Conservation (phyloP, 1,140 invertebrate species). For the Polypedilum vanderplanki region DNA sequence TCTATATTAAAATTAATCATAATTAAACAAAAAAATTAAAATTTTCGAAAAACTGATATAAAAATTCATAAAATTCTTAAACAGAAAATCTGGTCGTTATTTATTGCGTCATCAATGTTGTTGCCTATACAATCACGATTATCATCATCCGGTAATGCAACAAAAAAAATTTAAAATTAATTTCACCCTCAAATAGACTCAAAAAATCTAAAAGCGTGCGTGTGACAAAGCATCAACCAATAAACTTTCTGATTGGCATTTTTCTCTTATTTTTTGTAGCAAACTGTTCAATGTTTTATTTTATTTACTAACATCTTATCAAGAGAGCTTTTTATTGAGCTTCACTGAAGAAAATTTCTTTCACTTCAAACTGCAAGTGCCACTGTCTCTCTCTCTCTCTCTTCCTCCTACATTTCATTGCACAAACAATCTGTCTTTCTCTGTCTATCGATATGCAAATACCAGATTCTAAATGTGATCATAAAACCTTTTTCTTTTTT, state of each 20-base stretch:
- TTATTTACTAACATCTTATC: no score
- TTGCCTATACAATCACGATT: conserved; percentile 45
- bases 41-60: conserved; percentile 25
- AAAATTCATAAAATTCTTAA: conserved; percentile 35
- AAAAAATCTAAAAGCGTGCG: background rate
- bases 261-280: background rate
- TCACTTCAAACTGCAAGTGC: no score
- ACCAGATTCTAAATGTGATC: no score
- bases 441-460: no score
- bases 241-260: background rate
- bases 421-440: no score
- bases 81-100: conserved; percentile 45
- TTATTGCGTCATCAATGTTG: conserved; percentile 45
- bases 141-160: conserved; percentile 43
- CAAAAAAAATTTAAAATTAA: conserved; percentile 29
- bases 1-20: background rate
- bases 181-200: conserved; percentile 17
- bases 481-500: no score
- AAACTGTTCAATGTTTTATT: background rate
- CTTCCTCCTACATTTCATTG: no score
- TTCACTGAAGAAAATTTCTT: background rate
- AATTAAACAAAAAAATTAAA: background rate
- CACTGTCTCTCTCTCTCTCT: no score
- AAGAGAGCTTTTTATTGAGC: background rate
- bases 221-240: background rate